Conservation (phyloP, 2,888 invertebrate genomes). For the Pelosia muscerda region DNA sequence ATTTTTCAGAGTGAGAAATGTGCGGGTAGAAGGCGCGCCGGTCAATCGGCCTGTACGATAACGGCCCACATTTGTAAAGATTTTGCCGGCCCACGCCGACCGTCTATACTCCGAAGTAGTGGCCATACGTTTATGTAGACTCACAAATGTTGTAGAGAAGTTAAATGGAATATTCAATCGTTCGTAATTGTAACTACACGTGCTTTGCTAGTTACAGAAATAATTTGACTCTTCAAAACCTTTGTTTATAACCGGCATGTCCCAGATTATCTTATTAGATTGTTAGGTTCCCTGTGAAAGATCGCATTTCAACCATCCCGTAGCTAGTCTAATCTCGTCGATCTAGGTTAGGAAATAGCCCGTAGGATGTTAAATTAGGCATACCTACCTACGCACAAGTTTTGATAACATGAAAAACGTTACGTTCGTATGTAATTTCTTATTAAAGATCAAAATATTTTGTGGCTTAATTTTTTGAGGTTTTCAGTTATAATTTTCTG, state of each 20-base stretch:
- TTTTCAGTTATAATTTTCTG: too few species aligned
- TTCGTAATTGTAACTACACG: background rate
- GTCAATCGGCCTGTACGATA: conserved; percentile 85
- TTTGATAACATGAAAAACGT: background rate
- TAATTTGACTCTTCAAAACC: too few species aligned
- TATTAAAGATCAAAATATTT: background rate
- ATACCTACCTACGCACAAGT: background rate
- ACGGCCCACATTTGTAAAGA: conserved; percentile 86
- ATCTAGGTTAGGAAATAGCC: background rate
- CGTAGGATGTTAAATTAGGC: background rate
- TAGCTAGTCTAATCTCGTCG: background rate
- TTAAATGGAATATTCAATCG: background rate
- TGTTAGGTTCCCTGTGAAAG: background rate
- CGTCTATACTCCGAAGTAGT: conserved; percentile 69
- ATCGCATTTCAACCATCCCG: background rate
- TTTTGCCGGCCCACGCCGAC: conserved; percentile 76
- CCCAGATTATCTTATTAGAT: background rate
- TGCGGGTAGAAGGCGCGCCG: conserved; percentile 66
- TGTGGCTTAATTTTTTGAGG: too few species aligned
- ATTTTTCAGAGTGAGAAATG: conserved; percentile 86
- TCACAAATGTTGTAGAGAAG: conserved; percentile 39
- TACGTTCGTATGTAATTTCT: background rate
- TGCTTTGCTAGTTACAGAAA: background rate
- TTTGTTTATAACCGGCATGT: background rate
- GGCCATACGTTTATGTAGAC: conserved; percentile 75